Evolutionary conservation across 2,113 vertebrate genomes (phyloP).

Genomic region (Gorsachius goisagi): DNA sequence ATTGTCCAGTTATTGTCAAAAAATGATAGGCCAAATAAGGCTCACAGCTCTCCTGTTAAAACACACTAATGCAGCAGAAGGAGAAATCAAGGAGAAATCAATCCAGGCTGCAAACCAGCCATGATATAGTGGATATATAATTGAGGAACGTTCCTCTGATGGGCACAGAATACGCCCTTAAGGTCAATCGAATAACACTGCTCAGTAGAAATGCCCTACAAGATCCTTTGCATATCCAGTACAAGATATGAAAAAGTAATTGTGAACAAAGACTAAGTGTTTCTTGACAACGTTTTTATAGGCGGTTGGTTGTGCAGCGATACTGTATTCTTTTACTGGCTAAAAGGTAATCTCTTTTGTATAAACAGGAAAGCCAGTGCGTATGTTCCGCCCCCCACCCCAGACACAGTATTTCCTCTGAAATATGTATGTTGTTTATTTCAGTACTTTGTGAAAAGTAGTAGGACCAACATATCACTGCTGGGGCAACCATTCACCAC

Average conservation of each 20-base stretch:
- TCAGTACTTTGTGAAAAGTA: not conserved
- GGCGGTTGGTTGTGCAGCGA: not conserved
- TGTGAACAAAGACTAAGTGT: not conserved
- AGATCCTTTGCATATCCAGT: not conserved
- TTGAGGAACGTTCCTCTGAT: not conserved
- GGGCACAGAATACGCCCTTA: not conserved
- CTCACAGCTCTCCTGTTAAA: not conserved
- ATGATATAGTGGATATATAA: not conserved
- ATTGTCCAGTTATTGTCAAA: not conserved
- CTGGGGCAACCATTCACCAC: not conserved
- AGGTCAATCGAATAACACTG: not conserved
- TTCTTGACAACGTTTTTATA: not conserved
- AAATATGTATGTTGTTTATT: not conserved
- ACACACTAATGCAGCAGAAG: not conserved
- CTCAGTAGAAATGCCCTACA: not conserved
- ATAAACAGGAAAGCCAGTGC: not conserved
- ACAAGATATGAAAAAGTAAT: not conserved
- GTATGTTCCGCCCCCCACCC: rapidly evolving
- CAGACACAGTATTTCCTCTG: not conserved
- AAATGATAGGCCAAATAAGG: not conserved
- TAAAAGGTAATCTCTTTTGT: not conserved
- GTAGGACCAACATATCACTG: not conserved
- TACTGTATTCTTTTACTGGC: not conserved
- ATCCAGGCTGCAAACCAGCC: not conserved
- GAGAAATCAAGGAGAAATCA: slow-evolving; percentile 30